Evolutionary conservation across 2,797 vertebrate genomes (phyloP).

Genomic region (Triplophysa bombifrons): DNA sequence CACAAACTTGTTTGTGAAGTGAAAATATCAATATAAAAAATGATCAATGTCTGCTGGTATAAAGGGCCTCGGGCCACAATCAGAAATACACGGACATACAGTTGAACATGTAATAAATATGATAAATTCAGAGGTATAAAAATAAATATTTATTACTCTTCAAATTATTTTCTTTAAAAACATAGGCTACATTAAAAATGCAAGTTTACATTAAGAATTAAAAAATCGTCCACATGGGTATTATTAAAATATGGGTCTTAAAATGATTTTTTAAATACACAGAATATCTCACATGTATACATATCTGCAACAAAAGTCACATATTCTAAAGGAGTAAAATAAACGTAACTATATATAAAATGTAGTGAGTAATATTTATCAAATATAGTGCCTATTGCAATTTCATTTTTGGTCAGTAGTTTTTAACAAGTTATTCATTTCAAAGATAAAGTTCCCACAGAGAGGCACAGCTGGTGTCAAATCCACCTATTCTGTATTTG

Average conservation of each 20-base stretch:
- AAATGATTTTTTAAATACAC: conserved; percentile 26
- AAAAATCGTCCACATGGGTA: conserved; percentile 11
- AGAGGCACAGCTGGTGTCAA: conserved; percentile 1
- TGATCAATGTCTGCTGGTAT: conserved; percentile 12
- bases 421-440: conserved; percentile 25
- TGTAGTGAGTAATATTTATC: conserved; percentile 27
- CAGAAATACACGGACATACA: conserved; percentile 35
- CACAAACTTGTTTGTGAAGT: background rate
- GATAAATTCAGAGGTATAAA: conserved; percentile 81
- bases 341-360: conserved; percentile 14
- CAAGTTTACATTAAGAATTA: conserved; percentile 39
- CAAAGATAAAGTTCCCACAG: background rate
- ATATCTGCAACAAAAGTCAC: conserved; percentile 26
- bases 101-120: conserved; percentile 68
- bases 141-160: conserved; percentile 77
- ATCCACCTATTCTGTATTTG: conserved; percentile 44
- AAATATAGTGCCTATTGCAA: conserved; percentile 20
- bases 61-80: conserved; percentile 2
- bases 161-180: conserved; percentile 62
- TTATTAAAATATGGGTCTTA: conserved; percentile 30
- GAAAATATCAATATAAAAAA: conserved; percentile 19
- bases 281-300: conserved; percentile 34
- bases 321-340: conserved; percentile 28
- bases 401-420: conserved; percentile 34
- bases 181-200: conserved; percentile 56